Conservation (phyloP, 1,140 invertebrate species). For the Tachypleus tridentatus region DNA sequence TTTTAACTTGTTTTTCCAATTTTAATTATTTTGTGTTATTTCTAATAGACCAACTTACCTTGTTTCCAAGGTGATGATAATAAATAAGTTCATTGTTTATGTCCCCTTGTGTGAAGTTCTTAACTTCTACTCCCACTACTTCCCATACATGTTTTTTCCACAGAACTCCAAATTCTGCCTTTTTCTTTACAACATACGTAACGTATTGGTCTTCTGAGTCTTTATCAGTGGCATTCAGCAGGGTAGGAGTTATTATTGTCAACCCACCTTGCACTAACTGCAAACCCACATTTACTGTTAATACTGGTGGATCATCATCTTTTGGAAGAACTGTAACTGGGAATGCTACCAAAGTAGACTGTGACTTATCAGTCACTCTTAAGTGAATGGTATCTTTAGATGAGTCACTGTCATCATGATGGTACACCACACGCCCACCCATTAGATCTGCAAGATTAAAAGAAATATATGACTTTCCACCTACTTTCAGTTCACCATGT, state of each 20-base stretch:
- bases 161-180: slow-evolving; percentile 28
- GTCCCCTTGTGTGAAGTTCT: slow-evolving; percentile 35
- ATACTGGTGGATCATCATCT: slow-evolving; percentile 35
- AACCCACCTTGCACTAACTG: slow-evolving; percentile 30
- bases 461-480: slow-evolving; percentile 28
- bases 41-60: slow-evolving; percentile 16
- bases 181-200: slow-evolving; percentile 28
- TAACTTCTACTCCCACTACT: slow-evolving; percentile 23
- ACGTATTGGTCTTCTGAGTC: slow-evolving; percentile 32
- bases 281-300: slow-evolving; percentile 35
- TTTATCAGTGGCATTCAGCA: slow-evolving; percentile 33
- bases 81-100: slow-evolving; percentile 31
- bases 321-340: slow-evolving; percentile 33
- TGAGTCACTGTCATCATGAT: slow-evolving; percentile 34
- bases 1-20: no score
- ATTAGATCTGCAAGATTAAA: slow-evolving; percentile 60
- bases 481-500: slow-evolving; percentile 14
- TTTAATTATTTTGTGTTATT: no score
- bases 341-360: slow-evolving; percentile 15
- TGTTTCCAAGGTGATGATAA: slow-evolving; percentile 32
- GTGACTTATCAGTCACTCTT: slow-evolving; percentile 14
- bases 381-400: slow-evolving; percentile 19
- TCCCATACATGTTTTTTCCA: slow-evolving; percentile 20
- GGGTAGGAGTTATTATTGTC: slow-evolving; percentile 29
- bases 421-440: slow-evolving; percentile 42